Evolutionary conservation across 2,113 vertebrate species (phyloP).

Genomic region (Brachirus orientalis): DNA sequence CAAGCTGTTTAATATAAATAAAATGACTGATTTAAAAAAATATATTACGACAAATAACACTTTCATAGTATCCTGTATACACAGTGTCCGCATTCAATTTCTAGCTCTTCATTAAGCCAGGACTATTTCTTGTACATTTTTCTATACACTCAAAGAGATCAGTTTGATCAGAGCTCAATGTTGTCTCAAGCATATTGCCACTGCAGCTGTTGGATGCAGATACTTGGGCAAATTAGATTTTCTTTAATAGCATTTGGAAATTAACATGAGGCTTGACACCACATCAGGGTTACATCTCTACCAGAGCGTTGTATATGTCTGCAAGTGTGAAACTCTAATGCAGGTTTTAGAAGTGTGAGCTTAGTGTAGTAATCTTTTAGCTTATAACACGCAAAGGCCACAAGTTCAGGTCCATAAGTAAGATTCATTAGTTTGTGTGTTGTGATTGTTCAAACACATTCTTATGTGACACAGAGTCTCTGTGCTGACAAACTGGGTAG

Average conservation of each 20-base stretch:
- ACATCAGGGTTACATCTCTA: too few species aligned
- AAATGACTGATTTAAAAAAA: too few species aligned
- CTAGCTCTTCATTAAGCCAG: too few species aligned
- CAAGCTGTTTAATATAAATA: constrained; percentile 81
- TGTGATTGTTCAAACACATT: neutral
- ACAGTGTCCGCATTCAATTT: neutral
- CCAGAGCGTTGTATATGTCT: neutral
- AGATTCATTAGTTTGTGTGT: neutral
- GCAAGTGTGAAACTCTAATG: neutral
- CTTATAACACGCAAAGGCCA: neutral
- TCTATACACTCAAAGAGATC: neutral
- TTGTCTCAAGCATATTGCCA: neutral
- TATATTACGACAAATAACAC: too few species aligned
- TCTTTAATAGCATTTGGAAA: too few species aligned
- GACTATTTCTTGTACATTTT: neutral
- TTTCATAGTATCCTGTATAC: neutral
- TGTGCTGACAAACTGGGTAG: constrained; percentile 1
- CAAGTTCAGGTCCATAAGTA: neutral
- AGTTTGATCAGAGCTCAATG: neutral
- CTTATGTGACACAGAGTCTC: neutral
- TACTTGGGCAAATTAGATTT: neutral
- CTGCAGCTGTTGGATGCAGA: neutral
- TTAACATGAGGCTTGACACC: too few species aligned
- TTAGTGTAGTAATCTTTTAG: neutral
- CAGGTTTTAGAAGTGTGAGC: neutral